These are phyloP conservation scores for Malthinus flaveolus DNA, from an alignment of 2,888 invertebrate genomes.

Conservation along the genomic window DNA sequence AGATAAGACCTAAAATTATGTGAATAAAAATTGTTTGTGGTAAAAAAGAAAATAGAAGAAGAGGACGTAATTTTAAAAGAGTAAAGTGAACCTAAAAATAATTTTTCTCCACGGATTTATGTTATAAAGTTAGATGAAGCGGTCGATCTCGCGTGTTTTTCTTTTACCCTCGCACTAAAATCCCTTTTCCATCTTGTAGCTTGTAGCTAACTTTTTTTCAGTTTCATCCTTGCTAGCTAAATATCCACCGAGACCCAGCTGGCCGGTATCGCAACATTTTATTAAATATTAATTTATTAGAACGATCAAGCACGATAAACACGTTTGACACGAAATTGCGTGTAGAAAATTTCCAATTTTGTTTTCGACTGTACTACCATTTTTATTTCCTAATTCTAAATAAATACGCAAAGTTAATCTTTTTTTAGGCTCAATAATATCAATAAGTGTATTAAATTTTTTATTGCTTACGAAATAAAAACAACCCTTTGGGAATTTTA, in stretches of 20 bases:
- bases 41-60: conserved; percentile 37
- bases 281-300: conserved; percentile 47
- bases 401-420: neutral
- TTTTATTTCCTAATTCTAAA: conserved; percentile 25
- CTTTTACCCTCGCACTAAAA: conserved; percentile 27
- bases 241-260: conserved; percentile 36
- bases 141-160: conserved; percentile 33
- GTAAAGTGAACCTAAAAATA: conserved; percentile 36
- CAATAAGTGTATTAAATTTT: no score
- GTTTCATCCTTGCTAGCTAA: conserved; percentile 34
- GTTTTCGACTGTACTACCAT: conserved; percentile 28
- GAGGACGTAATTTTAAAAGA: conserved; percentile 18
- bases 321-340: conserved; percentile 44
- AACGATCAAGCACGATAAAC: conserved; percentile 43
- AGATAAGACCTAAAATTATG: conserved; percentile 40
- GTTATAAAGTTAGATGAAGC: conserved; percentile 36
- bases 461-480: no score
- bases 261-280: conserved; percentile 39
- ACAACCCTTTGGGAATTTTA: no score
- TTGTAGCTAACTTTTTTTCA: conserved; percentile 33
- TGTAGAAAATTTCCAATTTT: conserved; percentile 40
- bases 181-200: no score
- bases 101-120: conserved; percentile 43
- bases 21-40: conserved; percentile 42
- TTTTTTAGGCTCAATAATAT: no score